phyloP scores from a whole-genome alignment of 2,797 vertebrate genomes.

The Cossypha dichroa region DNA sequence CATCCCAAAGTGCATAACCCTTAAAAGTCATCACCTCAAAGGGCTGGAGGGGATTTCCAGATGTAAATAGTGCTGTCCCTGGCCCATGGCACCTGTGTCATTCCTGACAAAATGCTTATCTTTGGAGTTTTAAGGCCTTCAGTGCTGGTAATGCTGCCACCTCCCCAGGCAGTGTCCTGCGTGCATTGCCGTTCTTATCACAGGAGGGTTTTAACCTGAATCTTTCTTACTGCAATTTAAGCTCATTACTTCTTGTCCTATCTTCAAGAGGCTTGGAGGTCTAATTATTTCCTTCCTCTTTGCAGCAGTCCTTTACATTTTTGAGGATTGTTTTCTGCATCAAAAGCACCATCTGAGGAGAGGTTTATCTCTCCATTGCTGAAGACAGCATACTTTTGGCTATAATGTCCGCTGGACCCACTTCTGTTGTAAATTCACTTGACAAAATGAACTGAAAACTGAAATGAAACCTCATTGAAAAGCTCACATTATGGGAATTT shows the following conservation, averaged over 20 bases:
- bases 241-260: slow-evolving; percentile 21
- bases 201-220: background rate
- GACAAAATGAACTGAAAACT: background rate
- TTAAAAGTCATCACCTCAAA: background rate
- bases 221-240: slow-evolving; percentile 34
- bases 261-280: background rate
- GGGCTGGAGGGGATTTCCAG: background rate
- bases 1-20: background rate
- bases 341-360: slow-evolving; percentile 8
- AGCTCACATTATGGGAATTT: slow-evolving; percentile 12
- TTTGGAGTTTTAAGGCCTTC: background rate
- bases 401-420: background rate
- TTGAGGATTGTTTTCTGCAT: background rate
- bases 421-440: slow-evolving; percentile 6
- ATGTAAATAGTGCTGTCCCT: background rate
- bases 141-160: background rate
- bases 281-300: slow-evolving; percentile 47
- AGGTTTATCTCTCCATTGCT: background rate
- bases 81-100: slow-evolving; percentile 6
- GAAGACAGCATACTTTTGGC: background rate
- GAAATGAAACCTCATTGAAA: slow-evolving; percentile 28
- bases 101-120: slow-evolving; percentile 26
- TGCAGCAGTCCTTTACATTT: background rate
- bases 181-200: background rate
- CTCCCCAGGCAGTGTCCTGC: slow-evolving; percentile 11